Evolutionary conservation across 2,113 vertebrate species (phyloP).

Genomic region (Echinops telfairi): DNA sequence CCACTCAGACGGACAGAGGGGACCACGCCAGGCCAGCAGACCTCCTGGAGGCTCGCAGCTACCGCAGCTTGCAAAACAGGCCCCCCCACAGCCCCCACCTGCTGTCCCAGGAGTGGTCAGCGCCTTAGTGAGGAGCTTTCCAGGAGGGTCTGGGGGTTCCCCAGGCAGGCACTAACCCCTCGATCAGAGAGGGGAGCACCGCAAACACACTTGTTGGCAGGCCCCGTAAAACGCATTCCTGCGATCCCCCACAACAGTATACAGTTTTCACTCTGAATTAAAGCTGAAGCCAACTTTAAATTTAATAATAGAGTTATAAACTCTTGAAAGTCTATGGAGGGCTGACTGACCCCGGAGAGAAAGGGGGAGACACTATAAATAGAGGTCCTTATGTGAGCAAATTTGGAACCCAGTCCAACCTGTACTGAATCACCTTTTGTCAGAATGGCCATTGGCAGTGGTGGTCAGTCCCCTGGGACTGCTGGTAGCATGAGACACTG

Average conservation of each 20-base stretch:
- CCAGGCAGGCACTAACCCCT: background rate
- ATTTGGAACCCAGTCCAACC: conserved; percentile 35
- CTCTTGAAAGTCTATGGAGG: conserved; percentile 61
- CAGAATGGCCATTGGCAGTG: background rate
- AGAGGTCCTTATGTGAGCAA: conserved; percentile 65
- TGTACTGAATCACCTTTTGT: conserved; percentile 63
- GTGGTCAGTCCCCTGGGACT: background rate
- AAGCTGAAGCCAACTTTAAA: conserved; percentile 75
- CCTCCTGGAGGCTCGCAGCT: background rate
- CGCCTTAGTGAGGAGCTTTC: conserved; percentile 68
- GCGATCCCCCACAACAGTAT: conserved; percentile 34
- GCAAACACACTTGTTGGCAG: conserved; percentile 47
- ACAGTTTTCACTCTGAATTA: conserved; percentile 73
- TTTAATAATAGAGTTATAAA: conserved; percentile 79
- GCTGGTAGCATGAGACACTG: accelerated
- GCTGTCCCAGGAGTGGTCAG: conserved; percentile 14
- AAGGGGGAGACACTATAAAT: conserved; percentile 63
- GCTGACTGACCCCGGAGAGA: conserved; percentile 58
- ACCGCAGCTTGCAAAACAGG: background rate
- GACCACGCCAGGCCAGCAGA: background rate
- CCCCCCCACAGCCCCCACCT: background rate
- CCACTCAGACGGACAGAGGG: background rate
- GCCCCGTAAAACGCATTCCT: conserved; percentile 21
- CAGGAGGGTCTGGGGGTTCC: conserved; percentile 48
- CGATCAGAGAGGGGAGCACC: background rate